phyloP scores from a whole-genome alignment of 2,113 vertebrate species.

The Mungos mungo region DNA sequence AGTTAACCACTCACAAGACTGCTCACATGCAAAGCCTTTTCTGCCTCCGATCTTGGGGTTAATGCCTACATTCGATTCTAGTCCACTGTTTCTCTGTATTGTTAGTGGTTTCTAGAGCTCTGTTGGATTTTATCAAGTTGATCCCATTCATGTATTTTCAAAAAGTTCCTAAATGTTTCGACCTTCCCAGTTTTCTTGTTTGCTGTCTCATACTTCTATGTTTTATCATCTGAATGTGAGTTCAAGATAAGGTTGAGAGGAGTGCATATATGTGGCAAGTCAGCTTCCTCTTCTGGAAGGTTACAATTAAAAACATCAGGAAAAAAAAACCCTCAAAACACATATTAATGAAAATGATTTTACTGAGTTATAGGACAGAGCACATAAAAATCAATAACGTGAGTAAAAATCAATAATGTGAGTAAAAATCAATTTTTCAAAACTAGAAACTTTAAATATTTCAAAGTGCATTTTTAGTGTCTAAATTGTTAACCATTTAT shows the following conservation, averaged over 20 bases:
- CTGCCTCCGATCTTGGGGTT: not conserved
- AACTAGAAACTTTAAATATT: constrained; percentile 39
- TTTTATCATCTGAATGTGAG: not conserved
- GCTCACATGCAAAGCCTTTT: not conserved
- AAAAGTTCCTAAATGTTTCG: not conserved
- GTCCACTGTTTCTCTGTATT: not conserved
- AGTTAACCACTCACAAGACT: not conserved
- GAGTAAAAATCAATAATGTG: constrained; percentile 11
- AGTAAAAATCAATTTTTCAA: constrained; percentile 40
- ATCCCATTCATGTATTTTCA: not conserved
- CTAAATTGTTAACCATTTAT: not conserved
- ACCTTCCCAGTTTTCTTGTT: not conserved
- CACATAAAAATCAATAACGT: constrained; percentile 39
- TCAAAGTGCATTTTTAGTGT: constrained; percentile 14
- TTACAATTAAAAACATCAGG: constrained; percentile 29
- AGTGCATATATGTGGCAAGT: not conserved
- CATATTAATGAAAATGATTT: not conserved
- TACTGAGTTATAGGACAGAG: constrained; percentile 41
- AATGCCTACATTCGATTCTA: not conserved
- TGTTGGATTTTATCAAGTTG: not conserved
- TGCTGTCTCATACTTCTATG: not conserved
- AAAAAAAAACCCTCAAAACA: constrained; percentile 13
- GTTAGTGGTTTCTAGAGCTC: not conserved
- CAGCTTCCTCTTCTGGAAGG: not conserved
- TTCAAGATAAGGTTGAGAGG: not conserved